phyloP scores from a whole-genome alignment of 2,113 vertebrate species.

The Melanocharis versteri region DNA sequence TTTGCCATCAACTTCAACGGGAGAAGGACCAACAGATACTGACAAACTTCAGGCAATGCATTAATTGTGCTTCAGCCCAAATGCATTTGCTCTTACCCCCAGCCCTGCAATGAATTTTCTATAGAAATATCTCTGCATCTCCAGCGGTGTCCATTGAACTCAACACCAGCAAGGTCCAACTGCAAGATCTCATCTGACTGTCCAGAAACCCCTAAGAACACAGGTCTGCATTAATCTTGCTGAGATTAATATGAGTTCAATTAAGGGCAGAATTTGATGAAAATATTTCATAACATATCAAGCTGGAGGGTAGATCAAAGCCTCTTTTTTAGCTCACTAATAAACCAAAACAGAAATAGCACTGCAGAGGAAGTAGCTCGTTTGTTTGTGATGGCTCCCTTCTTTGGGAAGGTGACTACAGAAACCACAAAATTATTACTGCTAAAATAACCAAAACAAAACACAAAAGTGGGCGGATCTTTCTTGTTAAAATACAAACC shows the following conservation, averaged over 20 bases:
- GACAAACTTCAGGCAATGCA: not conserved
- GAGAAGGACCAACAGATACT: not conserved
- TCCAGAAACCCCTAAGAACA: not conserved
- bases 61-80: not conserved
- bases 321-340: not conserved
- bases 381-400: not conserved
- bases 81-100: not conserved
- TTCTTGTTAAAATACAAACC: not conserved
- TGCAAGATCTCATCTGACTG: not conserved
- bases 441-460: not conserved
- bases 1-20: not conserved
- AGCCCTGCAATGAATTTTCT: not conserved
- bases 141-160: not conserved
- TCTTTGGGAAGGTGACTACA: constrained; percentile 22
- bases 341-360: constrained; percentile 5
- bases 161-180: not conserved
- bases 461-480: not conserved
- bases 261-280: not conserved
- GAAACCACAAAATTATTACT: not conserved
- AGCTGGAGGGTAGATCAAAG: not conserved
- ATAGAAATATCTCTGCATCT: not conserved
- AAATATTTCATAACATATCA: constrained; percentile 3
- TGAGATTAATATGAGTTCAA: not conserved
- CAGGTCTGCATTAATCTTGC: not conserved
- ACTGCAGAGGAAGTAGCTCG: not conserved